These are phyloP conservation scores for Enteromius fasciolatus DNA, from an alignment of 2,797 vertebrate species.

Conservation along the genomic window DNA sequence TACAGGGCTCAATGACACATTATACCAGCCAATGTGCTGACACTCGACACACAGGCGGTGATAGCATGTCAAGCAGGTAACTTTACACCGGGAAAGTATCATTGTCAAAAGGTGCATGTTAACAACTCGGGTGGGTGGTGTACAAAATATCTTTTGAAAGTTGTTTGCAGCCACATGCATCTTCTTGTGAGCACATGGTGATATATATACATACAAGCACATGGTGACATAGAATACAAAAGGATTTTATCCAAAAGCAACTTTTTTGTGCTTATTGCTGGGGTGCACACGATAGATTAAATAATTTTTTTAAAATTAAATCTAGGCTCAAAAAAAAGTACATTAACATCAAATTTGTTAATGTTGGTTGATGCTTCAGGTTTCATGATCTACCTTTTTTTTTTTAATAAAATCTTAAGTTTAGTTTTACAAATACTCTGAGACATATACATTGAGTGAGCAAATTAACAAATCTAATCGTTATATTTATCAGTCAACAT, in stretches of 20 bases:
- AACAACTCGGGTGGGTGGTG: conserved; percentile 37
- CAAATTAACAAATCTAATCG: too few relatives aligned
- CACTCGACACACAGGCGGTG: conserved; percentile 35
- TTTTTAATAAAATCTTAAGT: not conserved
- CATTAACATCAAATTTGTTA: not conserved
- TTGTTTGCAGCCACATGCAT: conserved; percentile 31
- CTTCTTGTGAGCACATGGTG: conserved; percentile 7
- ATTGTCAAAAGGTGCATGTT: conserved; percentile 33
- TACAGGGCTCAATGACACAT: conserved; percentile 50
- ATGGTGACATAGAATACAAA: conserved; percentile 7
- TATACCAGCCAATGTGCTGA: conserved; percentile 46
- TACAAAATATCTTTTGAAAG: conserved; percentile 42
- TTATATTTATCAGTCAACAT: not conserved
- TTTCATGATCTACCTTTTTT: not conserved
- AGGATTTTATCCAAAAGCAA: not conserved
- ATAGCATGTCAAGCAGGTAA: conserved; percentile 52
- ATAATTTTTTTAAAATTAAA: too few relatives aligned
- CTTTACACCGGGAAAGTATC: conserved; percentile 27
- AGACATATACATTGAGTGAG: not conserved
- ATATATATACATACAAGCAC: not conserved
- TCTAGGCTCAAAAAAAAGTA: not conserved
- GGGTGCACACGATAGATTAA: not conserved
- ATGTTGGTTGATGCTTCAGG: not conserved
- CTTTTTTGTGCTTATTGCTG: not conserved
- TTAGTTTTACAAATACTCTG: not conserved